Percentiles rank a stretch among this genome's conserved stretches.
phyloP scores from a whole-genome alignment of 2,888 invertebrate genomes.

The Gisinianus flammeolus region DNA sequence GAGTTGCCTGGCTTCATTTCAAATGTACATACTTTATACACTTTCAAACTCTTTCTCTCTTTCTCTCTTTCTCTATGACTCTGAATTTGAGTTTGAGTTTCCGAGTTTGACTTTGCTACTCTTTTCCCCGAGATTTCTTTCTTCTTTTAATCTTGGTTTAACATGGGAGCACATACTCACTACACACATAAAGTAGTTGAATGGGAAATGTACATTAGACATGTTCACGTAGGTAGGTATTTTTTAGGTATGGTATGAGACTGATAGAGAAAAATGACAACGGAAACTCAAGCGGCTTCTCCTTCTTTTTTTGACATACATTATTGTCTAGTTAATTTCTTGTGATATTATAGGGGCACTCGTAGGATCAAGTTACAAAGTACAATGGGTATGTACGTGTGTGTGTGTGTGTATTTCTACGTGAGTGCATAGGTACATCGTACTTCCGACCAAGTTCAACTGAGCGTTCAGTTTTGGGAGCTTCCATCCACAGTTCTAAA shows the following conservation, averaged over 20 bases:
- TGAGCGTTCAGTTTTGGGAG: background rate
- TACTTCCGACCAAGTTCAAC: background rate
- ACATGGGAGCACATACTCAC: background rate
- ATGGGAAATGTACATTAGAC: background rate
- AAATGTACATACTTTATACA: background rate
- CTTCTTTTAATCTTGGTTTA: constrained; percentile 11
- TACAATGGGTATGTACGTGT: background rate
- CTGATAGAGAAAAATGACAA: background rate
- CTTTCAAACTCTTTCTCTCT: background rate
- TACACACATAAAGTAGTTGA: background rate
- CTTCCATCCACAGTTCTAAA: background rate
- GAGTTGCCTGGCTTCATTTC: background rate
- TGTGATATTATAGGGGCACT: constrained; percentile 19
- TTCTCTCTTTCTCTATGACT: background rate
- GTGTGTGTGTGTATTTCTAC: background rate
- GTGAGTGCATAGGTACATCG: too few relatives aligned
- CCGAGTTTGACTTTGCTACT: background rate
- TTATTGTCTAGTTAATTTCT: constrained; percentile 19
- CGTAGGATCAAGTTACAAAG: background rate
- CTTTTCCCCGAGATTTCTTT: constrained; percentile 1
- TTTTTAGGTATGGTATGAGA: too few relatives aligned
- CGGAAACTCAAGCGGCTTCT: background rate
- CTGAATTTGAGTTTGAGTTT: background rate
- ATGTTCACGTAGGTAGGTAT: too few relatives aligned
- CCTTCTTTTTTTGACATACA: background rate